Base-by-base conservation (phyloP, 2,113 vertebrate genomes). In the Bombycilla garrulus region DNA sequence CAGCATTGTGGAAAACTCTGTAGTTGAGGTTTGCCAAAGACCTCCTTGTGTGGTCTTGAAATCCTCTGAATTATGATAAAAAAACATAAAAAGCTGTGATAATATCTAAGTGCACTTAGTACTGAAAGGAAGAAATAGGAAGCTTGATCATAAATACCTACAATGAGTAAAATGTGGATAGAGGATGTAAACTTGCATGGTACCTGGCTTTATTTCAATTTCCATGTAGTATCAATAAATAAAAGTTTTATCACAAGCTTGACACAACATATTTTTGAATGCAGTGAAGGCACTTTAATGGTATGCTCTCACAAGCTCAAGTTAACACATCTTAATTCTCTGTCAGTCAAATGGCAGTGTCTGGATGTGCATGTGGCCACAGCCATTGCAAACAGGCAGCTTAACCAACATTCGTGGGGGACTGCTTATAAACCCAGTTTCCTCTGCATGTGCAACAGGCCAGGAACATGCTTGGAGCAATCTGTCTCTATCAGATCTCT, bases 41-140 rank as follows among this genome's bases (percentile, higher is more conserved):
- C 12, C 45, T 67, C 15, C 9, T 73, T 97, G 95, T 93, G 92
- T 95, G 94, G 74, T 81, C 92, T 76, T 58, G 54, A 62, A 54
- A 65, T 64, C 53, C 36, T 80, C 56, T 70, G 47, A 91, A 88
- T n/a, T 44, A 35, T 61, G 74, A 66, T 22, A 81, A 78, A 89
- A 89, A 64, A 62, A 17, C 12, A 12, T 51, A 40, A 53, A 81
- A 86, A 86, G 40, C 51, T 18, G 8, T 48, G 12, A n/a, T 64
- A 23, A 26, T 25, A 50, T 58, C 29, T 66, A 16, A 86, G 71
- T 29, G 60, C 6, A 72, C 23, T 77, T 82, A 10, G 28, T 78
- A 48, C 42, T 51, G 44, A n/a, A 82, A 86, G 48, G 33, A 69
- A 86, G 35, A 70, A 40, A 57, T 31, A 7, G 26, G 73, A 82